Percentiles rank a stretch among this genome's conserved stretches.
Conservation (phyloP, 2,113 vertebrate species). For the Cathartes aura region DNA sequence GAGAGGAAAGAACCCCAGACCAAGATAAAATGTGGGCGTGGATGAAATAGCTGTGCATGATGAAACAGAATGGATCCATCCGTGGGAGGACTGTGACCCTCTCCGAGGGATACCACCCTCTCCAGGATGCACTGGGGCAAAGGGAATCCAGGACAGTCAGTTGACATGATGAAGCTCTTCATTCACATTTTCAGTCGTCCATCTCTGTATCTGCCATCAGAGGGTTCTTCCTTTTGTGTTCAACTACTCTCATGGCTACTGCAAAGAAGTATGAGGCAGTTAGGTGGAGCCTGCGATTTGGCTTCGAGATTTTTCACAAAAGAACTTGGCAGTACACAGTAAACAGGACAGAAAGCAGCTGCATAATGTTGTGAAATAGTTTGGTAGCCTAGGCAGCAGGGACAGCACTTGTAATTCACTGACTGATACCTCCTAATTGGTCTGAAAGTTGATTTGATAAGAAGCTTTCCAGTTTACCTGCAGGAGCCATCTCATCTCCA, state of each 20-base stretch:
- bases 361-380: background rate
- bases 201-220: background rate
- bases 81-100: background rate
- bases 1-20: background rate
- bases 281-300: background rate
- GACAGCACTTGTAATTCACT: background rate
- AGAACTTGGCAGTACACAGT: background rate
- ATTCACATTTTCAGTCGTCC: background rate
- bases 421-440: background rate
- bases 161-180: background rate
- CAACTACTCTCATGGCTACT: background rate
- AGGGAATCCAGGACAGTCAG: background rate
- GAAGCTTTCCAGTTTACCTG: conserved; percentile 7
- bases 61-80: background rate
- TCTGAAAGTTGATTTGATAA: conserved; percentile 42
- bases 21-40: background rate
- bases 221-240: background rate
- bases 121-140: background rate
- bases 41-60: background rate
- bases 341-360: background rate
- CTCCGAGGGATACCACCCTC: background rate
- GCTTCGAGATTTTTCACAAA: background rate
- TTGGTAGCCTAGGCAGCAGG: conserved; percentile 21
- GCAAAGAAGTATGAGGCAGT: background rate
- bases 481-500: background rate